A percentile compares a stretch with the other conserved stretches of the same genome.
Conservation (phyloP, 2,797 vertebrate species). For the Takifugu rubripes region DNA sequence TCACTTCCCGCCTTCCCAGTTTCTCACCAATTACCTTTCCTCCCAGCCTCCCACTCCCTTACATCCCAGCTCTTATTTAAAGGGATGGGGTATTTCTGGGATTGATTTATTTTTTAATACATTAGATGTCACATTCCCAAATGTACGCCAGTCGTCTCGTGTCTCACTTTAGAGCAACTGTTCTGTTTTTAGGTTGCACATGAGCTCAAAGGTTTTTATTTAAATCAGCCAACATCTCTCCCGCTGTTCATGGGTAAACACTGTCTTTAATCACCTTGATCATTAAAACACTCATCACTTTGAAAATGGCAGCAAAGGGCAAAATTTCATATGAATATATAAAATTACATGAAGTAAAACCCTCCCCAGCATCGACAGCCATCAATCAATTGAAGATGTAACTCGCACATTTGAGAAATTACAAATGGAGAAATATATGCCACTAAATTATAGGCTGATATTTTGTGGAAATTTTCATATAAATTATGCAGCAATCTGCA, state of each 20-base stretch:
- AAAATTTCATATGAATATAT: background rate
- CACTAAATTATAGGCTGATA: slow-evolving; percentile 28
- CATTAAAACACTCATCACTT: too few species aligned
- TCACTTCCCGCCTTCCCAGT: background rate
- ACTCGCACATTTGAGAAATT: background rate
- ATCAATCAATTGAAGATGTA: background rate
- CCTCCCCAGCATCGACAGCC: background rate
- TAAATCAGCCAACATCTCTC: too few species aligned
- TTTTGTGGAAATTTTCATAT: slow-evolving; percentile 51
- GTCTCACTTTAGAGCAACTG: too few species aligned
- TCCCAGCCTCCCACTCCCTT: background rate
- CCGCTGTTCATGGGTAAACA: too few species aligned
- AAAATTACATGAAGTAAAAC: background rate
- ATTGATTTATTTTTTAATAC: too few species aligned
- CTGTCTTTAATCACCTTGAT: too few species aligned
- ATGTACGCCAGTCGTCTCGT: too few species aligned
- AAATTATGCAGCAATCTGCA: slow-evolving; percentile 47
- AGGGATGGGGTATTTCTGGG: too few species aligned
- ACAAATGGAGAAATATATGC: slow-evolving; percentile 2
- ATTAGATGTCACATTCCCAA: too few species aligned
- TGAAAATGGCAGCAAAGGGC: background rate
- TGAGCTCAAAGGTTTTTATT: too few species aligned
- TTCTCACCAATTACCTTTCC: slow-evolving; percentile 1
- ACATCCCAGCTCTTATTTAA: too few species aligned
- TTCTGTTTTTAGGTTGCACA: too few species aligned